Conservation (phyloP, 2,888 invertebrate species). For the Drosophila seclusa region DNA sequence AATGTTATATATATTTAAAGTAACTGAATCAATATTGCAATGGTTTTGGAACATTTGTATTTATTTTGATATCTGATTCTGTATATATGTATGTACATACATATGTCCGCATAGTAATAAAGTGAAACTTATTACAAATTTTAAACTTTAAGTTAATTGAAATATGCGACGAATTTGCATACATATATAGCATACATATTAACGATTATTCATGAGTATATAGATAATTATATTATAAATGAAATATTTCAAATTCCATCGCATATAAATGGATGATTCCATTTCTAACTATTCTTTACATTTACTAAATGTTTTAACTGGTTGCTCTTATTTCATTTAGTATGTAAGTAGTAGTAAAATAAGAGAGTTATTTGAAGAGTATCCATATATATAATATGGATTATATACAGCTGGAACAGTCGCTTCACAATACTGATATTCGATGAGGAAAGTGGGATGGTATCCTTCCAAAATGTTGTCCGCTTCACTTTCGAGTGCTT, state of each 20-base stretch:
- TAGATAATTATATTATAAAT: background rate
- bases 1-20: background rate
- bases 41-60: background rate
- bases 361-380: too few species aligned
- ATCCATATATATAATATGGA: background rate
- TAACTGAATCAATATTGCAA: background rate
- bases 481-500: background rate
- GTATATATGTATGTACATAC: too few species aligned
- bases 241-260: background rate
- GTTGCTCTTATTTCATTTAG: background rate
- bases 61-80: background rate
- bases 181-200: too few species aligned
- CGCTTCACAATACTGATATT: background rate
- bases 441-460: background rate
- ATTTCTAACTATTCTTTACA: background rate
- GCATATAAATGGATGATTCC: rapidly evolving
- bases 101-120: too few species aligned
- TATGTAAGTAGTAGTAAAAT: too few species aligned
- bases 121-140: background rate
- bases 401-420: background rate
- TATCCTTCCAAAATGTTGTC: background rate
- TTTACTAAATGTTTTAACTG: background rate
- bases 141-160: background rate
- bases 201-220: background rate
- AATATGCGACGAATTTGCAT: too few species aligned